Evolutionary conservation across 2,888 invertebrate species (phyloP).

Genomic region (Anagyrus pseudococci): DNA sequence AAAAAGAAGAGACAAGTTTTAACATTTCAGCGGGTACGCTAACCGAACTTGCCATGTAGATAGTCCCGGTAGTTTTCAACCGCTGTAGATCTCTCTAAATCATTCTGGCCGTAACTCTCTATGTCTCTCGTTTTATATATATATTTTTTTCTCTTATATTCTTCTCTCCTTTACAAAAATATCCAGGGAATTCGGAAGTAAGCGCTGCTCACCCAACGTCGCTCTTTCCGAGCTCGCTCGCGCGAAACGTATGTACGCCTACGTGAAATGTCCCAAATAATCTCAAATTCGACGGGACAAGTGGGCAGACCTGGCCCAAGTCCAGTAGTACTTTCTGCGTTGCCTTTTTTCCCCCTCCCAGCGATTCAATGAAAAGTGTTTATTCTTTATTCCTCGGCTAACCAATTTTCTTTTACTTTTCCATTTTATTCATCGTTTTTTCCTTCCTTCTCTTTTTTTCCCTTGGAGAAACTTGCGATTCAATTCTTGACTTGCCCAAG

Average conservation of each 20-base stretch:
- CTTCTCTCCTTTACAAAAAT: constrained; percentile 43
- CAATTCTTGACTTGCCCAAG: too few relatives aligned
- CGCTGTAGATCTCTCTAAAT: constrained; percentile 44
- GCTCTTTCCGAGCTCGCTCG: constrained; percentile 36
- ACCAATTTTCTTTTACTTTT: not conserved
- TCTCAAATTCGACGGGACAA: constrained; percentile 54
- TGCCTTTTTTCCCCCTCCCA: constrained; percentile 44
- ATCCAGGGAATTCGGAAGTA: constrained; percentile 54
- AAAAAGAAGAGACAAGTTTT: not conserved
- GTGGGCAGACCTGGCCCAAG: constrained; percentile 54
- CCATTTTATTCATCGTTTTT: constrained; percentile 5
- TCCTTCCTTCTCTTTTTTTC: not conserved
- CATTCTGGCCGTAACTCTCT: constrained; percentile 46
- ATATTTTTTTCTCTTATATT: constrained; percentile 7
- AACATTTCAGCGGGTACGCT: not conserved
- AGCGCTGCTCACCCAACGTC: constrained; percentile 35
- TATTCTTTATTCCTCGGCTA: not conserved
- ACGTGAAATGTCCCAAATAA: constrained; percentile 53
- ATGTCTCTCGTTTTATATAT: not conserved
- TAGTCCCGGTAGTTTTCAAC: constrained; percentile 10
- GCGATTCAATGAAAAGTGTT: constrained; percentile 53
- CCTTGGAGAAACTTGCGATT: too few relatives aligned
- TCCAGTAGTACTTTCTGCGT: constrained; percentile 53
- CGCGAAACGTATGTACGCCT: constrained; percentile 48
- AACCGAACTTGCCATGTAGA: not conserved